phyloP scores from a whole-genome alignment of 1,140 invertebrate species.

The Gonatopus flavifemur region DNA sequence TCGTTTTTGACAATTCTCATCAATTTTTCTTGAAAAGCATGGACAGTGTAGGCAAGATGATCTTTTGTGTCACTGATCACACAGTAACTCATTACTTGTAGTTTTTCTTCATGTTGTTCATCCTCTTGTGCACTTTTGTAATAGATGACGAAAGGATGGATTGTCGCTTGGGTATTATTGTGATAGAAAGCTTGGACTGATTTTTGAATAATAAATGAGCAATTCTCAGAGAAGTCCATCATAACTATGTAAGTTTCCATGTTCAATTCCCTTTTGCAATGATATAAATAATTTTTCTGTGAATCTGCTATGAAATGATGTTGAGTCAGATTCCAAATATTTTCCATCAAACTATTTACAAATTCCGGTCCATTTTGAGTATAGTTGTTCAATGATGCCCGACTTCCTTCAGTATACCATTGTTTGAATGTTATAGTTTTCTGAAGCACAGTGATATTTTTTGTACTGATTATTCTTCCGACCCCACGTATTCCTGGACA shows the following conservation, averaged over 20 bases:
- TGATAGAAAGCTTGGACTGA: slow-evolving; percentile 32
- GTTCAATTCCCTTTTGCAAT: slow-evolving; percentile 10
- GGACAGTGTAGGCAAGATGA: slow-evolving; percentile 15
- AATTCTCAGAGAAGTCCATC: slow-evolving; percentile 39
- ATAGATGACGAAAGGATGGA: slow-evolving; percentile 28
- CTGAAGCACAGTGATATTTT: neutral
- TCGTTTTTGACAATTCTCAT: slow-evolving; percentile 10
- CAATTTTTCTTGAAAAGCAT: slow-evolving; percentile 5
- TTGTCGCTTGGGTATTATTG: slow-evolving; percentile 25
- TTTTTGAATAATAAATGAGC: slow-evolving; percentile 32
- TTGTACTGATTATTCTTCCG: neutral
- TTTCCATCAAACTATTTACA: neutral
- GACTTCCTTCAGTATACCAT: neutral
- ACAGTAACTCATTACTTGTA: slow-evolving; percentile 15
- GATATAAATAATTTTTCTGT: slow-evolving; percentile 17
- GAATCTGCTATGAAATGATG: slow-evolving; percentile 21
- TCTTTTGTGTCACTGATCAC: slow-evolving; percentile 12
- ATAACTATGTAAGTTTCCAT: slow-evolving; percentile 8
- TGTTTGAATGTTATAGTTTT: neutral
- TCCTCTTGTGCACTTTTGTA: slow-evolving; percentile 5
- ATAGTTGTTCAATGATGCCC: neutral
- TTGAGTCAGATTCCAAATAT: slow-evolving; percentile 8
- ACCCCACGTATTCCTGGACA: slow-evolving; percentile 1
- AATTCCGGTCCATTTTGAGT: neutral
- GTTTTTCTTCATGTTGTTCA: neutral